These are phyloP conservation scores for Borostomias antarcticus DNA, from an alignment of 2,797 vertebrate species.

Conservation along the genomic window DNA sequence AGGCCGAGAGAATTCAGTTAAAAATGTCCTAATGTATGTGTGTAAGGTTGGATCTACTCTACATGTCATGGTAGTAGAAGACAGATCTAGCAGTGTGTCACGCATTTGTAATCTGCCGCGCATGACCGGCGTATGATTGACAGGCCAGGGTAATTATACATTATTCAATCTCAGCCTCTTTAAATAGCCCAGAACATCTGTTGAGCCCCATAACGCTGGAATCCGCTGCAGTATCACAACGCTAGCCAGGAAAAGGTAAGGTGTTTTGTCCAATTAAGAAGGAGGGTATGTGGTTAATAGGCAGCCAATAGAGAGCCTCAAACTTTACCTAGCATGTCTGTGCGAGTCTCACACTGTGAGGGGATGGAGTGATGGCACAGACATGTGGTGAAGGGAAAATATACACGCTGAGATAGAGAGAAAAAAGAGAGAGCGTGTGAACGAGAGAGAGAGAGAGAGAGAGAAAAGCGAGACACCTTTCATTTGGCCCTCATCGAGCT, in stretches of 20 bases:
- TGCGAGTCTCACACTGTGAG: background rate
- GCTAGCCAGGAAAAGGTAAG: constrained; percentile 36
- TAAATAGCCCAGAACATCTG: constrained; percentile 68
- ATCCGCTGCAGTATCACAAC: constrained; percentile 46
- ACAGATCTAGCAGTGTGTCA: constrained; percentile 1
- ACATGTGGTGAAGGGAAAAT: background rate
- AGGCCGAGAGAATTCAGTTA: too few species aligned
- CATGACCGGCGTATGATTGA: constrained; percentile 42
- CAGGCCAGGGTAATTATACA: constrained; percentile 51
- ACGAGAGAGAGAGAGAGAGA: constrained; percentile 49
- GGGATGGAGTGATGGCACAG: too few species aligned
- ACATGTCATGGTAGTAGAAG: background rate
- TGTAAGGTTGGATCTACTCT: background rate
- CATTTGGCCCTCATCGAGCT: constrained; percentile 61
- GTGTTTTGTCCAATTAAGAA: constrained; percentile 51
- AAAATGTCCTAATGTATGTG: too few species aligned
- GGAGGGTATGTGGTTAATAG: constrained; percentile 41
- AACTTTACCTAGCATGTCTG: constrained; percentile 44
- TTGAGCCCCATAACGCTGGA: constrained; percentile 24
- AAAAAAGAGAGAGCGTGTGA: constrained; percentile 15
- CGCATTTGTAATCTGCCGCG: constrained; percentile 19
- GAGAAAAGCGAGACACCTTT: constrained; percentile 61
- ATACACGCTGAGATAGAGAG: background rate
- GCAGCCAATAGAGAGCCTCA: constrained; percentile 41
- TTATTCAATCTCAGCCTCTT: constrained; percentile 59